phyloP scores from a whole-genome alignment of 2,888 invertebrate genomes.

The Xanthorhoe designata region DNA sequence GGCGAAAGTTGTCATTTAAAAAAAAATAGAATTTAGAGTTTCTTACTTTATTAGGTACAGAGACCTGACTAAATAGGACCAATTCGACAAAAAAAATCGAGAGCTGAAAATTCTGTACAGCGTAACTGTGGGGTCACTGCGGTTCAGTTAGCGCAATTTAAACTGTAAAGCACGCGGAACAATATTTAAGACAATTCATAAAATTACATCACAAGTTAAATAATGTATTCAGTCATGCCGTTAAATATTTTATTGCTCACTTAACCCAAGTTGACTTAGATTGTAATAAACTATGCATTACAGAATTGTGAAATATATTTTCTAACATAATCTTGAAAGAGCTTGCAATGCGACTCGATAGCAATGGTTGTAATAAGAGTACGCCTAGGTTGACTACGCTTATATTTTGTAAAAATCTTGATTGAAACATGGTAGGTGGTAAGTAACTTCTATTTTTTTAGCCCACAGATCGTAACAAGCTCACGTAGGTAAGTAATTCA shows the following conservation, averaged over 20 bases:
- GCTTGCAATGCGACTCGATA: too few species aligned
- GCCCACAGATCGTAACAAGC: too few species aligned
- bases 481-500: too few species aligned
- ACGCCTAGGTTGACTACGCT: too few species aligned
- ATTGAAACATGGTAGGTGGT: too few species aligned
- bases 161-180: slow-evolving; percentile 10
- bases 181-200: slow-evolving; percentile 4
- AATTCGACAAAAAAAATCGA: neutral
- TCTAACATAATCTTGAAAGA: neutral
- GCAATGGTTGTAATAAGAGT: too few species aligned
- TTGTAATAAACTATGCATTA: neutral
- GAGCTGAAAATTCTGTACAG: neutral
- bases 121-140: slow-evolving; percentile 13
- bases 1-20: too few species aligned
- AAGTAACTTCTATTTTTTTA: too few species aligned
- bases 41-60: too few species aligned
- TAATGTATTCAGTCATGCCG: slow-evolving; percentile 1
- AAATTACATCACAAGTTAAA: slow-evolving; percentile 18
- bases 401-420: too few species aligned
- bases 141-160: slow-evolving; percentile 15
- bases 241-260: slow-evolving; percentile 17
- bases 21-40: too few species aligned
- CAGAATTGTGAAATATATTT: neutral
- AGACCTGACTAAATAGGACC: neutral
- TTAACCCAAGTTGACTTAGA: neutral